Base-by-base conservation (phyloP, 2,113 vertebrate species). In the Apodemus sylvaticus region DNA sequence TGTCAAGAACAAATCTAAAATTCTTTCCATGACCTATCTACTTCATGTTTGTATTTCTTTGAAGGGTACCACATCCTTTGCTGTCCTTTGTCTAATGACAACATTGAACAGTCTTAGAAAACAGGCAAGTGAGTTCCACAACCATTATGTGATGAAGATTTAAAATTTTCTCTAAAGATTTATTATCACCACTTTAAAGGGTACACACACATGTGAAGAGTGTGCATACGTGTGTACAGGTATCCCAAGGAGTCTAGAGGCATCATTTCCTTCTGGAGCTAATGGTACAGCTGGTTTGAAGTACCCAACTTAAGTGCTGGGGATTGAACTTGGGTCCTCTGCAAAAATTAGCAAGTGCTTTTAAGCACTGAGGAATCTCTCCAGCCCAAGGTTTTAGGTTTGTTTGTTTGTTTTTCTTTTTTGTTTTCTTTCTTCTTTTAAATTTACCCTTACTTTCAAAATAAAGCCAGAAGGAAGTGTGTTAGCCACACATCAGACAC, bases 401-500 rank as follows among this genome's bases (percentile, higher is more conserved):
- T 20, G 36, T 64, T 7, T 29, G 20, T 58, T 81, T 60, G 87
- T 68, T 26, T 45, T 42, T 7, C 0, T n/a, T 22, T 36, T 55
- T 55, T 45, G 36, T 24, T 51, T 58, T 87, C 51, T 55, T 58
- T 82, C 83, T 64, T 45, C 34, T 42, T 17, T 3, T 29, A 60
- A 60, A 74, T 78, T 76, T 94, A 26, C 36, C 16, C 29, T 64
- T 81, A 66, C 0, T 48, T 86, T 76, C 92, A 90, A 95, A 96
- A 68, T 9, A 88, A 86, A 79, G 16, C 11, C n/a, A 93, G 62
- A 95, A 71, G 83, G 68, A 92, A 78, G 22, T 86, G 36, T 93
- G 88, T 60, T 93, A 87, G 29, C 82, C 12, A 55, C 36, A 93
- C 13, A 86, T 71, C 4, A 93, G 11, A 48, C 45, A 24, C 2